Percentiles rank a stretch among this genome's conserved stretches.
phyloP scores from a whole-genome alignment of 2,888 invertebrate species.

The Itoplectis maculator region DNA sequence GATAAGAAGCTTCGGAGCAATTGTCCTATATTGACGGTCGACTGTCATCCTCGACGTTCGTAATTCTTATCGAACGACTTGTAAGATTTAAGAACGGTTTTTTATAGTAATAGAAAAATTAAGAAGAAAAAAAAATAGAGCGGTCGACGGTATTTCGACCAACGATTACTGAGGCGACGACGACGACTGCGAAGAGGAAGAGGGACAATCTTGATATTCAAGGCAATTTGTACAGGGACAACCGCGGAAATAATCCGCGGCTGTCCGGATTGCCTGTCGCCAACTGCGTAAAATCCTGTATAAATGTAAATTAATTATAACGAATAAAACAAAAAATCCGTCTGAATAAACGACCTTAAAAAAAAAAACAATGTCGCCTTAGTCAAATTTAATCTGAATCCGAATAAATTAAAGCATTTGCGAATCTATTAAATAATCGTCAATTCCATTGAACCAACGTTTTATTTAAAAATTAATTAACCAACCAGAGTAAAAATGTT shows the following conservation, averaged over 20 bases:
- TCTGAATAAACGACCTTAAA: constrained; percentile 28
- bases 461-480: too few species aligned
- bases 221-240: constrained; percentile 55
- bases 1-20: constrained; percentile 65
- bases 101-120: constrained; percentile 33
- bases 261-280: constrained; percentile 59
- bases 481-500: too few species aligned
- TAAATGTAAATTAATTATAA: constrained; percentile 80
- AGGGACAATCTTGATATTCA: constrained; percentile 15
- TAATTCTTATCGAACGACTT: constrained; percentile 53
- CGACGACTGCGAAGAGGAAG: too few species aligned
- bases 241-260: constrained; percentile 41
- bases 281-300: constrained; percentile 73
- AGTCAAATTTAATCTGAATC: too few species aligned
- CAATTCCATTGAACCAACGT: background rate
- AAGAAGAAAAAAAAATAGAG: background rate
- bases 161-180: constrained; percentile 1
- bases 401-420: too few species aligned
- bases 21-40: constrained; percentile 43
- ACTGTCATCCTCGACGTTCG: constrained; percentile 59
- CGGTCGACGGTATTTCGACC: constrained; percentile 33
- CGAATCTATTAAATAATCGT: background rate
- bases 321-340: constrained; percentile 60
- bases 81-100: constrained; percentile 55
- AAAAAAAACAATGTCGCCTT: too few species aligned